Evolutionary conservation across 1,140 invertebrate genomes (phyloP).

Genomic region (Rhynchophorus ferrugineus): DNA sequence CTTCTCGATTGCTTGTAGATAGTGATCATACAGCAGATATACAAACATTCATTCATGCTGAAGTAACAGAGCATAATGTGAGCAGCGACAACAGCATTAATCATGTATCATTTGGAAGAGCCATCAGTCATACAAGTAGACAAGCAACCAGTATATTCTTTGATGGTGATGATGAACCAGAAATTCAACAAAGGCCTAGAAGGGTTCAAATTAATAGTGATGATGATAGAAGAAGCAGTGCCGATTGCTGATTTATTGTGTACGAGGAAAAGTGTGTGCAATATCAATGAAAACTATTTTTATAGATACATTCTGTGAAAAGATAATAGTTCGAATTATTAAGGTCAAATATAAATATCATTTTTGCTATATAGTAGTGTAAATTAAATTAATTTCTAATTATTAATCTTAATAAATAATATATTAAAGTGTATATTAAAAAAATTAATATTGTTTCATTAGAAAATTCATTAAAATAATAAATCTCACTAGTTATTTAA

Average conservation of each 20-base stretch:
- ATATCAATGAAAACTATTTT: too few species aligned
- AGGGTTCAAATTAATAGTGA: slow-evolving; percentile 16
- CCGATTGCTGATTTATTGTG: slow-evolving; percentile 11
- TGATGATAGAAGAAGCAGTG: slow-evolving; percentile 7
- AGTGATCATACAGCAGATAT: slow-evolving; percentile 6
- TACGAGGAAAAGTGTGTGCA: too few species aligned
- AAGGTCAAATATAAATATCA: too few species aligned
- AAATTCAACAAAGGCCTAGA: slow-evolving; percentile 16
- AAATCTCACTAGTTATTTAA: too few species aligned
- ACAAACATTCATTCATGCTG: not conserved
- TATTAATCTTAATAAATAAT: too few species aligned
- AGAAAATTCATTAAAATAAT: too few species aligned
- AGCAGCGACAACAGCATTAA: not conserved
- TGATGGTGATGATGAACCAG: slow-evolving; percentile 21
- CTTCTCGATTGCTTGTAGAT: not conserved
- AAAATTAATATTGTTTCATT: too few species aligned
- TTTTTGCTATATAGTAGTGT: too few species aligned
- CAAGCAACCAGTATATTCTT: slow-evolving; percentile 36
- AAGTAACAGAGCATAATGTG: slow-evolving; percentile 1
- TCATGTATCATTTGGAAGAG: slow-evolving; percentile 1
- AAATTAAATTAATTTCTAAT: too few species aligned
- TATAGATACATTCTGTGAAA: too few species aligned
- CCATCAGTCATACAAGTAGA: slow-evolving; percentile 24
- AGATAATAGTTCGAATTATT: too few species aligned
- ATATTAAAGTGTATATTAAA: too few species aligned